These are phyloP conservation scores for Eurypyga helias DNA, from an alignment of 2,113 vertebrate species.

Conservation along the genomic window DNA sequence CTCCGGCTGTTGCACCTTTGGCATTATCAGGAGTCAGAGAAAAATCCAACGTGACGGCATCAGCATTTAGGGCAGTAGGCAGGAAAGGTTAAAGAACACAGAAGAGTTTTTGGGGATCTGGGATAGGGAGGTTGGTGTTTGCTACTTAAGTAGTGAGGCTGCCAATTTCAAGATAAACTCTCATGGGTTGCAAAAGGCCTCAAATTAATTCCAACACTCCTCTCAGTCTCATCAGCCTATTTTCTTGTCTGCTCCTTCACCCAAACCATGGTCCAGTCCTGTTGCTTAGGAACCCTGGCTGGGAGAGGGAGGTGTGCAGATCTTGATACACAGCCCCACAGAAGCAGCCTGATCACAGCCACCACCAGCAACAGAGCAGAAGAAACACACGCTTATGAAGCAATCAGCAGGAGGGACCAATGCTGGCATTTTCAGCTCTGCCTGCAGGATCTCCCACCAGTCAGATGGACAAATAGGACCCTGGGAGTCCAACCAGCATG, in stretches of 20 bases:
- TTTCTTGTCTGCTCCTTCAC: background rate
- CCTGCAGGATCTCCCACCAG: background rate
- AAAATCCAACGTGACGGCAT: background rate
- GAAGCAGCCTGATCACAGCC: background rate
- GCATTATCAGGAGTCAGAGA: background rate
- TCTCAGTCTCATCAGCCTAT: background rate
- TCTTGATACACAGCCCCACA: background rate
- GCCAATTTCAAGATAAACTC: background rate
- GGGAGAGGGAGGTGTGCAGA: background rate
- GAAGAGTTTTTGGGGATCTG: background rate
- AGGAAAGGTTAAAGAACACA: background rate
- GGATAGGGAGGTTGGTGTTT: background rate
- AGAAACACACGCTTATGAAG: background rate
- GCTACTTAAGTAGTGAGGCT: background rate
- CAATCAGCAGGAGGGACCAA: rapidly evolving
- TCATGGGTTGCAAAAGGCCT: background rate
- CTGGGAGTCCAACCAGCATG: background rate
- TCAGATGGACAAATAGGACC: background rate
- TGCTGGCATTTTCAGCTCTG: background rate
- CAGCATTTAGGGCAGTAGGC: background rate
- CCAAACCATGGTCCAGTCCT: rapidly evolving
- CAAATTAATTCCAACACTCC: background rate
- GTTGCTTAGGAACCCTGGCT: background rate
- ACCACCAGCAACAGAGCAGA: background rate
- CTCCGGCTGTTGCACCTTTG: background rate